These are phyloP conservation scores for Hetaerina titia DNA, from an alignment of 2,888 invertebrate species.

Conservation along the genomic window DNA sequence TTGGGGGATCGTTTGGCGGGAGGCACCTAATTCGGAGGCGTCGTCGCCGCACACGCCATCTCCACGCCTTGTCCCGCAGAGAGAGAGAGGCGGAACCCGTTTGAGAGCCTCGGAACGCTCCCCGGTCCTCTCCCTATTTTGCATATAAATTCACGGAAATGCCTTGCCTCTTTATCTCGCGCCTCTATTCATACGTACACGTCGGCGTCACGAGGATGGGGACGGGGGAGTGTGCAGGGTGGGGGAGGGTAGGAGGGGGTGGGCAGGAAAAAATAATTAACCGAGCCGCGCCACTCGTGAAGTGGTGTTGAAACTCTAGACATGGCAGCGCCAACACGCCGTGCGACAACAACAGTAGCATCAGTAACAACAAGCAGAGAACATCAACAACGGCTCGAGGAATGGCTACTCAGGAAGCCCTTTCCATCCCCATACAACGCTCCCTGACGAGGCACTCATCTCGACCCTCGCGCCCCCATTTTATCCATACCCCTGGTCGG, in stretches of 20 bases:
- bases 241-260: neutral
- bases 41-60: neutral
- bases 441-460: neutral
- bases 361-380: neutral
- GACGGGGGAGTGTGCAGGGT: too few species aligned
- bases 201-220: neutral
- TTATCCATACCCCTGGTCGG: neutral
- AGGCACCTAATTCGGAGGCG: neutral
- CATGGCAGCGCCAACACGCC: neutral
- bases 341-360: neutral
- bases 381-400: neutral
- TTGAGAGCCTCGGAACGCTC: neutral
- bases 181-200: neutral
- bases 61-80: neutral
- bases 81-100: neutral
- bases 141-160: constrained; percentile 16
- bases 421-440: neutral
- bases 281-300: neutral
- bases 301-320: neutral
- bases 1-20: neutral
- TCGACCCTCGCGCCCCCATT: neutral
- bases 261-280: neutral
- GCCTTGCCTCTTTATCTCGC: neutral
- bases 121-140: neutral
- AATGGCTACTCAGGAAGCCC: neutral